Conservation (phyloP, 2,113 vertebrate species). For the Opisthocomus hoazin region DNA sequence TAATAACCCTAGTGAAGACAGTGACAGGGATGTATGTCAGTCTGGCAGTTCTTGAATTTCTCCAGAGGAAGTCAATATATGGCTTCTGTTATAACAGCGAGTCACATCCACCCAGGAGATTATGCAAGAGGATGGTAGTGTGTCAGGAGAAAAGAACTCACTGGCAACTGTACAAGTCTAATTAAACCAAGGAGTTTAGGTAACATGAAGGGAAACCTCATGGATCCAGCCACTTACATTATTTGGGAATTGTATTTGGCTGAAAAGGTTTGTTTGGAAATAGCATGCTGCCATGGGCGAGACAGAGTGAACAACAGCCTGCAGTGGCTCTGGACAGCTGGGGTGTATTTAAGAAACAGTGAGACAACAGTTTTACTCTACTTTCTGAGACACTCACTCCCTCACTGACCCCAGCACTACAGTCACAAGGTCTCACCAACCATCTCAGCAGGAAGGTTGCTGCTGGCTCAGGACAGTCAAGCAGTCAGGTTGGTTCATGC, state of each 20-base stretch:
- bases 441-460: background rate
- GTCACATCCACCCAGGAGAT: background rate
- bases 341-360: background rate
- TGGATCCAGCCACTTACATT: background rate
- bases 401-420: background rate
- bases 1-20: background rate
- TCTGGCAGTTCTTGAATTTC: background rate
- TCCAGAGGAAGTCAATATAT: background rate
- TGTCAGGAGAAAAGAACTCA: background rate
- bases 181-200: background rate
- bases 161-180: background rate
- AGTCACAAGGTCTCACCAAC: background rate
- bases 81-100: background rate
- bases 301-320: background rate
- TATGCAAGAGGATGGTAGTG: background rate
- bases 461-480: background rate
- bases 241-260: background rate
- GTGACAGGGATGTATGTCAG: background rate
- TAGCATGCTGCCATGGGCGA: background rate
- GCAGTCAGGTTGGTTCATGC: background rate
- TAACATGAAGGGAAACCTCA: background rate
- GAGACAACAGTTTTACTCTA: background rate
- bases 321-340: background rate
- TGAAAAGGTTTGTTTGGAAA: background rate
- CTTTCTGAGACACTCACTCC: background rate